A percentile compares a stretch with the other conserved stretches of the same genome.
phyloP scores from a whole-genome alignment of 2,888 invertebrate species.

The Drosophila robusta region DNA sequence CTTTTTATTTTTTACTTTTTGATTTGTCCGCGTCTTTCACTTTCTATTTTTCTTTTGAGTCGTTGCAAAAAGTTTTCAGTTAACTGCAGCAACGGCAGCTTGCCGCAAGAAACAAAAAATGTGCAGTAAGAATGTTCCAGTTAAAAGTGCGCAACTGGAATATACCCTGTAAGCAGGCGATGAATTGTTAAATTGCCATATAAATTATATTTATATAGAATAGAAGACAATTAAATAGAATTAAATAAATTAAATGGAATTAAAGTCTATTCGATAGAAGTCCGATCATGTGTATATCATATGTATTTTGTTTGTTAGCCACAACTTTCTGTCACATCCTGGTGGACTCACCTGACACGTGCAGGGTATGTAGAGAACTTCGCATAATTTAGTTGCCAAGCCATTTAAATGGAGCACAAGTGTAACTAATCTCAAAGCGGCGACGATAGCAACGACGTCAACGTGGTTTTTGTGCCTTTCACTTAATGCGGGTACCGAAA shows the following conservation, averaged over 20 bases:
- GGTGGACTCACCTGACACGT: background rate
- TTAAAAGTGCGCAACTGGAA: background rate
- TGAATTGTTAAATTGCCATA: no score
- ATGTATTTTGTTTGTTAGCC: no score
- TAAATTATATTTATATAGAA: no score
- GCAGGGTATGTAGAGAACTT: constrained; percentile 61
- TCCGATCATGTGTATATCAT: no score
- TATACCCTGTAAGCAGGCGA: constrained; percentile 12
- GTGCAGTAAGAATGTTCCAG: constrained; percentile 10
- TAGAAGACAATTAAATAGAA: no score
- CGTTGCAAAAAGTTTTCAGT: constrained; percentile 49
- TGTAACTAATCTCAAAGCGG: constrained; percentile 77
- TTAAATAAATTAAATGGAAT: no score
- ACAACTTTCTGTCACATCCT: no score
- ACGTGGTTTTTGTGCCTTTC: constrained; percentile 66
- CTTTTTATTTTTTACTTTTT: constrained; percentile 17
- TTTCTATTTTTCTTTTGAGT: constrained; percentile 61
- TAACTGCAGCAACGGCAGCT: constrained; percentile 34
- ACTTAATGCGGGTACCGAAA: constrained; percentile 57
- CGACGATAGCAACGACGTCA: constrained; percentile 62
- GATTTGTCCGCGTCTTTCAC: constrained; percentile 58
- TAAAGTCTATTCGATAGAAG: no score
- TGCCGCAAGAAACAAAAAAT: constrained; percentile 20
- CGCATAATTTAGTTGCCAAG: constrained; percentile 80
- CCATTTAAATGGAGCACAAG: constrained; percentile 81